These are phyloP conservation scores for Pituophis catenifer DNA, from an alignment of 2,113 vertebrate species.

Conservation along the genomic window DNA sequence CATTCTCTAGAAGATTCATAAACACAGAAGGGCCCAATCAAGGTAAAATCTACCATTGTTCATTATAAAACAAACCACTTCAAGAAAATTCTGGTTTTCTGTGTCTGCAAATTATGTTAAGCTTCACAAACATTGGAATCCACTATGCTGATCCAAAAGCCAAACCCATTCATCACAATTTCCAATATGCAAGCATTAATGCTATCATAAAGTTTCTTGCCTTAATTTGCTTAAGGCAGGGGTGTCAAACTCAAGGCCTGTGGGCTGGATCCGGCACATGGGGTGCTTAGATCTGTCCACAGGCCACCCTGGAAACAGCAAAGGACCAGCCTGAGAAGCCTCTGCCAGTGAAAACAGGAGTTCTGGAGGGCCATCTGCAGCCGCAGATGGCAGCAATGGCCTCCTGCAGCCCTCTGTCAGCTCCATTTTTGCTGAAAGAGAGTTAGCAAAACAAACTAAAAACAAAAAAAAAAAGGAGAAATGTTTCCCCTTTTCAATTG, in stretches of 20 bases:
- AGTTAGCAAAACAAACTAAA: no score
- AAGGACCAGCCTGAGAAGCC: no score
- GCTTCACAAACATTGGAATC: neutral
- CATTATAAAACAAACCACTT: neutral
- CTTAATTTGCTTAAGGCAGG: neutral
- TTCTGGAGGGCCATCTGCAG: no score
- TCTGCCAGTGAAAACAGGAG: no score
- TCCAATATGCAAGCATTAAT: neutral
- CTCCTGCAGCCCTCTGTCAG: no score
- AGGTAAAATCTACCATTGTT: neutral
- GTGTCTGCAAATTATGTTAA: neutral
- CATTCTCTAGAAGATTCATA: neutral
- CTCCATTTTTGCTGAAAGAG: no score
- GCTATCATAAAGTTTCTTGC: neutral
- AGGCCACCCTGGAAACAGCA: no score
- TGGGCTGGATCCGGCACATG: fast-evolving
- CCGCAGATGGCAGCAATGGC: no score
- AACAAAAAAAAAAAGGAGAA: no score
- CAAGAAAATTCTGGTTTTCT: neutral
- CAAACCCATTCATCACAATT: neutral
- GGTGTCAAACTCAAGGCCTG: no score
- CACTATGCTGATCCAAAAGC: neutral
- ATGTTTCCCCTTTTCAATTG: no score
- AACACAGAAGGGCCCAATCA: neutral
- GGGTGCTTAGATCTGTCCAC: no score